These are phyloP conservation scores for Molothrus aeneus DNA, from an alignment of 2,797 vertebrate species.

Conservation along the genomic window DNA sequence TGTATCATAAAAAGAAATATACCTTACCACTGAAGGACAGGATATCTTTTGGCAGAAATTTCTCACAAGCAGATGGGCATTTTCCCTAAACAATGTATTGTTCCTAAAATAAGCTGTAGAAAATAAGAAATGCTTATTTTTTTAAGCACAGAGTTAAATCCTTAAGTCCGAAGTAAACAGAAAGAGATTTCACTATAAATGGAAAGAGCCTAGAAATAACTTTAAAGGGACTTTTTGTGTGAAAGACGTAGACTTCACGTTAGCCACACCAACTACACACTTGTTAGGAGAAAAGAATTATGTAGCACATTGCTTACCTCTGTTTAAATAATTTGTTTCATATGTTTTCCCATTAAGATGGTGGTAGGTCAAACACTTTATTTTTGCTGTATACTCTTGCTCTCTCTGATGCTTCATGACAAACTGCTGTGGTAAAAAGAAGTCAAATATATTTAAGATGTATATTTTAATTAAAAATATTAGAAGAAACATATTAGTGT, in stretches of 20 bases:
- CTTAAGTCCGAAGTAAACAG: not conserved
- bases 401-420: constrained; percentile 44
- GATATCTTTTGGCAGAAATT: not conserved
- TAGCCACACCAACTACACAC: not conserved
- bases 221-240: not conserved
- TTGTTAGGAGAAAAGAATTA: not conserved
- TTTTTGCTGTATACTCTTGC: constrained; percentile 23
- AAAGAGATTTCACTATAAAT: not conserved
- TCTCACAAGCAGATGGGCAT: not conserved
- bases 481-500: constrained; percentile 55
- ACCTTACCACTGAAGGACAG: not conserved
- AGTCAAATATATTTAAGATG: constrained; percentile 15
- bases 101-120: not conserved
- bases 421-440: constrained; percentile 51
- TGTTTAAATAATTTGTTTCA: constrained; percentile 22
- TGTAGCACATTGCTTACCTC: constrained; percentile 4
- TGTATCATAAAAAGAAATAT: not conserved
- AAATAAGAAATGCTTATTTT: not conserved
- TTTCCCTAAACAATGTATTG: not conserved
- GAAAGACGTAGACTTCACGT: not conserved
- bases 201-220: not conserved
- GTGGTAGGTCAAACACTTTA: constrained; percentile 31
- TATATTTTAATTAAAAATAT: constrained; percentile 70
- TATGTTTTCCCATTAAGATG: constrained; percentile 35
- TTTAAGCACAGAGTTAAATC: not conserved